Evolutionary conservation across 23 tunicate genomes (phyloP).

Genomic region (Ascidia mentula): DNA sequence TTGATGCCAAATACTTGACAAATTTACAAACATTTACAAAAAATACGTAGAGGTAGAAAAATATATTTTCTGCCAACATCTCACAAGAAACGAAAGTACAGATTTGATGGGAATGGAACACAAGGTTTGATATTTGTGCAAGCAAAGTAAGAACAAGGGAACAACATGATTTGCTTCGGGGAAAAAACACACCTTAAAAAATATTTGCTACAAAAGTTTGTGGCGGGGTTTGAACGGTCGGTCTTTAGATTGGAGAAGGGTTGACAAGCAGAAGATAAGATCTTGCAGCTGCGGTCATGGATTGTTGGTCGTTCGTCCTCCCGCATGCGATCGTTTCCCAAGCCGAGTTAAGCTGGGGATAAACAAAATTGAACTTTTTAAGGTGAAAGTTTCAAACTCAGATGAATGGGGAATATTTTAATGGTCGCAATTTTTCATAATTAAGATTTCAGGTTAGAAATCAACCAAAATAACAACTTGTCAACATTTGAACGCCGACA

Average conservation of each 20-base stretch:
- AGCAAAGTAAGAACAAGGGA: neutral
- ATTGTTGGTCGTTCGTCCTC: slow-evolving; percentile 85
- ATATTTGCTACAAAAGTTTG: neutral
- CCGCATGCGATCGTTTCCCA: slow-evolving; percentile 97
- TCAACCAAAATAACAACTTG: neutral
- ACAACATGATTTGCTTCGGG: neutral
- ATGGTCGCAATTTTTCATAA: no score
- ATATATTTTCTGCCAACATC: neutral
- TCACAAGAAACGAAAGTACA: neutral
- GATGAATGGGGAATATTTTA: no score
- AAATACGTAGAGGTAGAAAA: slow-evolving; percentile 25
- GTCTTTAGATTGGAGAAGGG: slow-evolving; percentile 35
- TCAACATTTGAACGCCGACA: no score
- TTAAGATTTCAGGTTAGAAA: no score
- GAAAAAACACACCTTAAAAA: neutral
- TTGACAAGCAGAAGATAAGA: slow-evolving; percentile 85
- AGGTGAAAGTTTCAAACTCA: no score
- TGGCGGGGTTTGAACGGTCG: neutral
- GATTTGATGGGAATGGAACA: neutral
- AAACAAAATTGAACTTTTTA: no score
- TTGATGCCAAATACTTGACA: neutral
- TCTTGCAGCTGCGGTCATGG: slow-evolving; percentile 91
- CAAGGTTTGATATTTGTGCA: neutral
- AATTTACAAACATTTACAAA: slow-evolving; percentile 15
- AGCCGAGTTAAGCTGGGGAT: slow-evolving; percentile 65